Base-by-base conservation (phyloP, 2,888 invertebrate species). In the Ptilodon capucinus region DNA sequence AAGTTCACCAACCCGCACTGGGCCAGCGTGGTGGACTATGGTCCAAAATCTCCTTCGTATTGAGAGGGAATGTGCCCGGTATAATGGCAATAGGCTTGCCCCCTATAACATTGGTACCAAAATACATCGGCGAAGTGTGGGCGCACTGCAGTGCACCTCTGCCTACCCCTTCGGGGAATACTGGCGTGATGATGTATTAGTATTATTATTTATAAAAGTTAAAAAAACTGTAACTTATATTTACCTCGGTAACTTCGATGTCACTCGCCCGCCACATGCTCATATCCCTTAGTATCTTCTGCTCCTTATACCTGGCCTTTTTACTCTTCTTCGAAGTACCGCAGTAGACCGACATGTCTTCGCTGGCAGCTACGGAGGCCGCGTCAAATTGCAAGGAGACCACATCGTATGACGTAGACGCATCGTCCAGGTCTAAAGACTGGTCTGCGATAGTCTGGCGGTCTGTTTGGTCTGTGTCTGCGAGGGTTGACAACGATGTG, bases 261-360 rank as follows among this genome's bases (percentile, higher is more conserved):
- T 90, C 82, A 44, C 80, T 86, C 0, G 89, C 86, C 32, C 74
- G 73, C 90, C 90, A 91, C 90, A 91, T 91, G 36, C 78, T 81
- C n/a, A 75, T 57, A 18, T 91, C 90, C 7, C 82, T 71, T 44
- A 85, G 14, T 34, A 76, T 78, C 44, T 70, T 64, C 41, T 79
- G 76, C 21, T 81, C 80, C 46, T 74, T 81, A 0, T 54, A 66
- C 42, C 58, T 74, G 28, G 58, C 76, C 43, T 79, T 85, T 59
- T 85, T 86, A 0, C 76, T 77, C 51, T 84, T 88, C 68, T 84
- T 87, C 42, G 82, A 21, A 0, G 79, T 77, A 0, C 84, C 79
- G 45, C 86, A 87, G 55, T 87, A 83, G 14, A 82, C 74, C 0
- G 83, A 82, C 4, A 79, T 53, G 32, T 86, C 84, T 25, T 86